phyloP scores from a whole-genome alignment of 2,113 vertebrate genomes.

The Vulpes ferrilata region DNA sequence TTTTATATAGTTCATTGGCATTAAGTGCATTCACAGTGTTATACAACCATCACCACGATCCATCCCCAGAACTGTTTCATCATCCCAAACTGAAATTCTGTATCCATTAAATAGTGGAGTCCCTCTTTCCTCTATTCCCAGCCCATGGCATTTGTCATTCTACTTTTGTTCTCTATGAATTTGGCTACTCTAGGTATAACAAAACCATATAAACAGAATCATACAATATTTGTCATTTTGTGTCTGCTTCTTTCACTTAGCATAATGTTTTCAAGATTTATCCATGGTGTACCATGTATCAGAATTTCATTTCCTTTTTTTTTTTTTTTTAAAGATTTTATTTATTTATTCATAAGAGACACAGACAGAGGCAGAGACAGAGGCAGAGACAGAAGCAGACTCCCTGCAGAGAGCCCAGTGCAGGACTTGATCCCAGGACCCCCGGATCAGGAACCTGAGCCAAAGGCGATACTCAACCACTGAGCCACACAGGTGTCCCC shows the following conservation, averaged over 20 bases:
- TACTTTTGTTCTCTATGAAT: not conserved
- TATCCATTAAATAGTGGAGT: not conserved
- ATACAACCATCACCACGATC: not conserved
- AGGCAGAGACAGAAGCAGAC: too few relatives aligned
- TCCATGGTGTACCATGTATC: not conserved
- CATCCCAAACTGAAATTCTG: not conserved
- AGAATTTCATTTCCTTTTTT: conserved; percentile 19
- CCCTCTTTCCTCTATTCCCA: not conserved
- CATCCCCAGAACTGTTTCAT: not conserved
- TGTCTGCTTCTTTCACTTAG: conserved; percentile 55
- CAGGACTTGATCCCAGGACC: too few relatives aligned
- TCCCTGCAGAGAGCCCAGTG: too few relatives aligned
- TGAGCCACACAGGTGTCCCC: too few relatives aligned
- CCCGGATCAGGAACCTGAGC: too few relatives aligned
- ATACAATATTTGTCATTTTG: conserved; percentile 7
- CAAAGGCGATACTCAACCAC: too few relatives aligned
- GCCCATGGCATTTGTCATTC: not conserved
- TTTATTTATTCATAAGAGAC: too few relatives aligned
- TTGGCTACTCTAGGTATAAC: not conserved
- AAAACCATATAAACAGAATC: not conserved
- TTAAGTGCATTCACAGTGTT: not conserved
- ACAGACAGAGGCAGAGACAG: too few relatives aligned
- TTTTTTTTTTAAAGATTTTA: too few relatives aligned
- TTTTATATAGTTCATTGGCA: not conserved
- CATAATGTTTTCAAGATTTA: conserved; percentile 12